phyloP scores from a whole-genome alignment of 2,888 invertebrate genomes.

The Coronaproctus castanopsis region DNA sequence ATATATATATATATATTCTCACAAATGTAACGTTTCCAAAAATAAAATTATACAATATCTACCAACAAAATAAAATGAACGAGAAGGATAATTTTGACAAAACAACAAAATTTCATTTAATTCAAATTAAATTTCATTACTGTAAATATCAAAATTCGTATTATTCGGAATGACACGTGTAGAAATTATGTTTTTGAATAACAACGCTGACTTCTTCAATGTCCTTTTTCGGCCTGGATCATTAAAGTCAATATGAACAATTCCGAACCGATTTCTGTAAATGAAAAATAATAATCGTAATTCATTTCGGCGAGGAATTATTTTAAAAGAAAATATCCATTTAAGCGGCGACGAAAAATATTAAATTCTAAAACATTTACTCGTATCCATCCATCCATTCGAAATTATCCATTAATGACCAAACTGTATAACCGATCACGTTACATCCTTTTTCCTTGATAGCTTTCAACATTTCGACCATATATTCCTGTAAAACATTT shows the following conservation, averaged over 20 bases:
- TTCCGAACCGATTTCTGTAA: conserved; percentile 46
- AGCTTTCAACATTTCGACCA: conserved; percentile 30
- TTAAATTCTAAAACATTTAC: conserved; percentile 27
- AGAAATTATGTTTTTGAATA: conserved; percentile 3
- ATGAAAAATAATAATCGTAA: conserved; percentile 11
- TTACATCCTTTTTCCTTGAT: conserved; percentile 32
- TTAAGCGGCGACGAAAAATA: not conserved
- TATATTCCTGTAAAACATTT: conserved; percentile 23
- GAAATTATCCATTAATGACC: conserved; percentile 63
- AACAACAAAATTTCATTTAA: too few relatives aligned
- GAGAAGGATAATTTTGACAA: too few relatives aligned
- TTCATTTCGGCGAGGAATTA: conserved; percentile 22
- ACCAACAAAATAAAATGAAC: too few relatives aligned
- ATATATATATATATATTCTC: too few relatives aligned
- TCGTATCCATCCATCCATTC: conserved; percentile 58
- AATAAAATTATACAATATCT: too few relatives aligned
- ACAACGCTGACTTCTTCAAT: conserved; percentile 31
- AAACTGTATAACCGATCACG: conserved; percentile 45
- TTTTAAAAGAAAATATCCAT: conserved; percentile 27
- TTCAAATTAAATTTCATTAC: not conserved
- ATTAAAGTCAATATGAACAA: conserved; percentile 47
- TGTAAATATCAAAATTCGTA: not conserved
- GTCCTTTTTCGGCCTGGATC: conserved; percentile 43
- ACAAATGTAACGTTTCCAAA: too few relatives aligned
- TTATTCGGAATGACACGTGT: not conserved